Conservation (phyloP, 2,797 vertebrate genomes). For the Pseudochirops cupreus region DNA sequence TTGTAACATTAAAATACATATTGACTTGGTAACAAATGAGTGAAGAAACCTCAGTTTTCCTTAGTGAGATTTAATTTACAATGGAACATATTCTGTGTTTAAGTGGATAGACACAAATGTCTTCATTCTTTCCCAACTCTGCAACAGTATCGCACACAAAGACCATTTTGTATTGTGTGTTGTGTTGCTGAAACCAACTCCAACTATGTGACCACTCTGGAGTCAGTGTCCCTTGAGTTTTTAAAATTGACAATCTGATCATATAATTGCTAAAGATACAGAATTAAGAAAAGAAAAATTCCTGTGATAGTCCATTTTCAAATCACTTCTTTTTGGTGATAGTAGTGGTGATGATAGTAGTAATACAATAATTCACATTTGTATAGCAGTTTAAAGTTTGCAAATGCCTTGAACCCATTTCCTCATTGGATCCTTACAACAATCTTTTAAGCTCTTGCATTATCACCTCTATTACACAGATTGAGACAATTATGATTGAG, state of each 20-base stretch:
- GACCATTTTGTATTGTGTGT: not conserved
- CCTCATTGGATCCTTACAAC: not conserved
- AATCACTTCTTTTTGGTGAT: conserved; percentile 67
- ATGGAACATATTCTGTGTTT: conserved; percentile 78
- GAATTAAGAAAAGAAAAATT: conserved; percentile 56
- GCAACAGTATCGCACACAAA: conserved; percentile 62
- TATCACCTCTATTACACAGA: not conserved
- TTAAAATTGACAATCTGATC: conserved; percentile 63
- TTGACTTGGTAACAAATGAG: conserved; percentile 81
- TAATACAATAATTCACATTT: not conserved
- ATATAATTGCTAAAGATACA: conserved; percentile 68
- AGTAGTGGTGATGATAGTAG: not conserved
- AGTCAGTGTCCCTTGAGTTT: conserved; percentile 66
- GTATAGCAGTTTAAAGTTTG: not conserved
- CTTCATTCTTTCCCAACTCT: conserved; percentile 58
- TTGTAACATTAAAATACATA: conserved; percentile 81
- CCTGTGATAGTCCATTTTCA: conserved; percentile 77
- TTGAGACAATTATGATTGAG: not conserved
- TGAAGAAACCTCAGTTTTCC: conserved; percentile 78
- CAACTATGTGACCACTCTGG: conserved; percentile 65
- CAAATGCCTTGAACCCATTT: not conserved
- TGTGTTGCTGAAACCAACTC: conserved; percentile 63
- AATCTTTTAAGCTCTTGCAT: not conserved
- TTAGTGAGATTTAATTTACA: conserved; percentile 80
- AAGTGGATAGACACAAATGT: conserved; percentile 78